phyloP scores from a whole-genome alignment of 2,113 vertebrate genomes.

The Tragelaphus imberbis region DNA sequence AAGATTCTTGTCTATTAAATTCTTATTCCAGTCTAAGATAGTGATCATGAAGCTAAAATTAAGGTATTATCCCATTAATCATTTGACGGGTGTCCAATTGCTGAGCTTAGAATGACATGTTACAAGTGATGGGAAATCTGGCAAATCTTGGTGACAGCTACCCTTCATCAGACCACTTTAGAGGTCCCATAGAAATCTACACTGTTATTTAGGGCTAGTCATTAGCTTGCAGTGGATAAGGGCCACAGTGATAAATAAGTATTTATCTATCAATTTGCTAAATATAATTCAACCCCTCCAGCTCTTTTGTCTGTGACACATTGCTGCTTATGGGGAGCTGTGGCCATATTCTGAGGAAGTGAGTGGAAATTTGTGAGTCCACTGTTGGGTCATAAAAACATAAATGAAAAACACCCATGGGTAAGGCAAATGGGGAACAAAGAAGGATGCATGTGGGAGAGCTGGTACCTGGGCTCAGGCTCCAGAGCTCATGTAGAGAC shows the following conservation, averaged over 20 bases:
- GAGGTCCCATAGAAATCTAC: background rate
- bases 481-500: background rate
- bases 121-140: background rate
- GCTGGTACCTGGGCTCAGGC: background rate
- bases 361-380: background rate
- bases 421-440: background rate
- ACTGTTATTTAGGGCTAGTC: background rate
- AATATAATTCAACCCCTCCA: background rate
- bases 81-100: background rate
- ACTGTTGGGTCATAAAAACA: background rate
- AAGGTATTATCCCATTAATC: background rate
- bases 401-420: background rate
- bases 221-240: background rate
- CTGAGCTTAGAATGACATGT: background rate
- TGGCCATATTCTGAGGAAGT: background rate
- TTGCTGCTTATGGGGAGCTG: background rate
- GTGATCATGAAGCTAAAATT: background rate
- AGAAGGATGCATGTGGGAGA: background rate
- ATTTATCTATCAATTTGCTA: background rate
- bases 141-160: background rate
- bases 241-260: background rate
- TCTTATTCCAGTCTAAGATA: background rate
- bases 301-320: background rate
- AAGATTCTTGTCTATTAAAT: background rate
- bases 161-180: background rate